These are phyloP conservation scores for Drosophila nebulosa DNA, from an alignment of 1,140 invertebrate genomes.

Conservation along the genomic window DNA sequence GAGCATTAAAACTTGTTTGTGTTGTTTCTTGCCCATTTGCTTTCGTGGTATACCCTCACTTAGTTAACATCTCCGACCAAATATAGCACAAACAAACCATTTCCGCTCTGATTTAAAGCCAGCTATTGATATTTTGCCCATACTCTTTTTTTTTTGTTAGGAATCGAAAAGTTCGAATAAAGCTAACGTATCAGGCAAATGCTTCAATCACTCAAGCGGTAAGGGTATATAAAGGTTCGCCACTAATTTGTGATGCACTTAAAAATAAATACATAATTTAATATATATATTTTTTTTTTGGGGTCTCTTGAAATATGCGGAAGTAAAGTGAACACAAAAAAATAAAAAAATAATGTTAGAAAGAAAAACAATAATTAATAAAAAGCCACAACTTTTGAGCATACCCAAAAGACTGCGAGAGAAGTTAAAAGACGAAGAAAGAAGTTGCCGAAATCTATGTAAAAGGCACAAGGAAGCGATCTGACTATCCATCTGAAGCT, in stretches of 20 bases:
- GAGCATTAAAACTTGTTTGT: constrained; percentile 39
- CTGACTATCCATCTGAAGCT: no score
- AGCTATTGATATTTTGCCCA: no score
- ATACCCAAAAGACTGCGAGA: neutral
- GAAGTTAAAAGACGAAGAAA: no score
- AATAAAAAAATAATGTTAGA: no score
- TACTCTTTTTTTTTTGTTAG: no score
- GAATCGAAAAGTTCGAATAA: no score
- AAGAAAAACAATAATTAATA: no score
- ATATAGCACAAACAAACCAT: neutral
- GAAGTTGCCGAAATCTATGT: no score
- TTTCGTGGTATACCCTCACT: neutral
- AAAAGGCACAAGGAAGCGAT: no score
- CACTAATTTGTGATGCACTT: neutral
- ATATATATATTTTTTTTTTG: constrained; percentile 15
- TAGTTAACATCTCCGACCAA: neutral
- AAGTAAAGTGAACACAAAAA: constrained; percentile 20
- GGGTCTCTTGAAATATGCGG: constrained; percentile 41
- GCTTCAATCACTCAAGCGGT: no score
- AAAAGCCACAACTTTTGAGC: neutral
- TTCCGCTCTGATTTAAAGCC: no score
- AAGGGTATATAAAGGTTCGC: neutral
- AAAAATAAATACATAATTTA: constrained; percentile 22
- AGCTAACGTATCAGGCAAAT: no score
- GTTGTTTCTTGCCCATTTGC: constrained; percentile 16